phyloP scores from a whole-genome alignment of 2,113 vertebrate species.

The Ranitomeya imitator region DNA sequence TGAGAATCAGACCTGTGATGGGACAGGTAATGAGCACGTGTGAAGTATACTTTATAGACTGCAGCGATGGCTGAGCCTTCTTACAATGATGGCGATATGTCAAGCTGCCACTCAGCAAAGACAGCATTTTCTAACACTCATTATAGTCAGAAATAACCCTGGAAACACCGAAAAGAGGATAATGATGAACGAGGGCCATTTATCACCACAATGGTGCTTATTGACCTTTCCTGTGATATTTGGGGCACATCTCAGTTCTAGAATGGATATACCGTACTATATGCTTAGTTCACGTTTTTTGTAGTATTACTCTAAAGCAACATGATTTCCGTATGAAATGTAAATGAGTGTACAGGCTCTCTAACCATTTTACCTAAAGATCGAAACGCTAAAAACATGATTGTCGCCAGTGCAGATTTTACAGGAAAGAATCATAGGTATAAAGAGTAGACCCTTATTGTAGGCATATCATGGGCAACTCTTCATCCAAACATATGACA shows the following conservation, averaged over 20 bases:
- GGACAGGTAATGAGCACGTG: neutral
- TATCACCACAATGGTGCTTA: neutral
- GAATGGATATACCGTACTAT: neutral
- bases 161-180: neutral
- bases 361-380: neutral
- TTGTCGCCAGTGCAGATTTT: neutral
- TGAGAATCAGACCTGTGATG: neutral
- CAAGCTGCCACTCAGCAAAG: neutral
- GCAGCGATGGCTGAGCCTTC: neutral
- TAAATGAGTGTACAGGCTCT: neutral
- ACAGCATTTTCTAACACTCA: slow-evolving; percentile 9
- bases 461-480: neutral
- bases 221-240: neutral
- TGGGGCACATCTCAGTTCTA: neutral
- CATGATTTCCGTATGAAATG: neutral
- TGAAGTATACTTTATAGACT: neutral
- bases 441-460: neutral
- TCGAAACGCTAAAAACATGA: neutral
- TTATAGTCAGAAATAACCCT: slow-evolving; percentile 1
- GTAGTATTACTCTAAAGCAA: neutral
- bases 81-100: neutral
- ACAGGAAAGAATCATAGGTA: neutral
- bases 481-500: neutral
- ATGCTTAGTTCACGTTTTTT: neutral
- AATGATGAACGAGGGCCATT: slow-evolving; percentile 13